Evolutionary conservation across 2,113 vertebrate species (phyloP), one percentile per base, ranked within the genome.

Genomic region (Gambusia holbrooki): DNA sequence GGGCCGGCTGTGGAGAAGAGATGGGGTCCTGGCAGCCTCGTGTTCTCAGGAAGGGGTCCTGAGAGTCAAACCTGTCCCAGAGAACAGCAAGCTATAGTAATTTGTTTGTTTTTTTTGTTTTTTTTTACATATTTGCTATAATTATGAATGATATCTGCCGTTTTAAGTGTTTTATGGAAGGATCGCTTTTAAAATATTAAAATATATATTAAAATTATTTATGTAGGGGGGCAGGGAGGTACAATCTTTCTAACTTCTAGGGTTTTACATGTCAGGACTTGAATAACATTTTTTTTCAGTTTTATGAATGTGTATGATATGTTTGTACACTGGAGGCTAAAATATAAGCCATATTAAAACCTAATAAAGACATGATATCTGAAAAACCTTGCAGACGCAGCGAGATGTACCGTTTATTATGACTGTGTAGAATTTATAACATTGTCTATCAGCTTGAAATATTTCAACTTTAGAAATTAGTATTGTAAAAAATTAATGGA

Each of bases 31-130:
- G 83, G 97, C 98, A 32, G 96, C 93, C 68, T 95, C 96, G 0
- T 99, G 96, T 7, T 93, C 94, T 0, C 98, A 99, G 91, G 98
- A 99, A 80, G 97, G 97, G 0, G 95, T 98, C 69, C 88, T 99
- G 80, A 92, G 97, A 69, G 93, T 96, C 33, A 90, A 87, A 64
- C 67, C 91, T 19, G 7, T 8, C 3, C 27, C 69, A 28, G 58
- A 82, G 15, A 22, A 48, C 28, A 98, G 96, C 93, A 98, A 96
- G 77, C 92, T 98, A 4, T 98, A 96, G 92, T 29, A 25, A n/a
- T n/a, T n/a, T n/a, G n/a, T n/a, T n/a, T n/a, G 81, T 74, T 45
- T 22, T 35, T 15, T 22, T 12, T 25, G 0, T 13, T 0, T 2
- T 63, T 8, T 35, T 22, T 30, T 19, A 63, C 2, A 62, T 27